Conservation (phyloP, 1,140 invertebrate species). For the Muscidifurax raptorellus region DNA sequence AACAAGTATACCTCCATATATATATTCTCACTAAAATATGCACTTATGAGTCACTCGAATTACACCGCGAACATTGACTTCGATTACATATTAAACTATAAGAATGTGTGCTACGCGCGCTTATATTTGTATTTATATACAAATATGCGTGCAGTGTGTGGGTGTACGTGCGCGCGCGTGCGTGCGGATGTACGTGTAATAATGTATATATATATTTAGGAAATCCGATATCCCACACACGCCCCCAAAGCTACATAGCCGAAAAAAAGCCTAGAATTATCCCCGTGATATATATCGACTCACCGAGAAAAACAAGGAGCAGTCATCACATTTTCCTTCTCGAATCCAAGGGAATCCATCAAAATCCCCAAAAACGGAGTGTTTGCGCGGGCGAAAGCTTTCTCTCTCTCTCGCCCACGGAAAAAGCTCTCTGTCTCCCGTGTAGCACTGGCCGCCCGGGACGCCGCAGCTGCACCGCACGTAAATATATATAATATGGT, state of each 20-base stretch:
- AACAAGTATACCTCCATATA: conserved; percentile 24
- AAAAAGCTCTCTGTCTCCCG: background rate
- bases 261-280: background rate
- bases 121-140: too few relatives aligned
- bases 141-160: too few relatives aligned
- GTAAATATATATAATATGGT: background rate
- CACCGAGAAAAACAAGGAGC: background rate
- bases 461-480: background rate
- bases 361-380: background rate
- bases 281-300: background rate
- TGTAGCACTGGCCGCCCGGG: background rate
- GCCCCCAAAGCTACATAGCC: background rate
- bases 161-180: too few relatives aligned
- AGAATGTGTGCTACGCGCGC: too few relatives aligned
- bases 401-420: background rate
- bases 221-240: background rate
- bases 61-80: conserved; percentile 46
- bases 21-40: conserved; percentile 33
- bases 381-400: background rate
- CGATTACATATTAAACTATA: conserved; percentile 34
- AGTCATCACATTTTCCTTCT: background rate
- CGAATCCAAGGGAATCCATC: background rate
- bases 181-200: background rate
- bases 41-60: conserved; percentile 43
- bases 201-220: background rate